These are phyloP conservation scores for Galerucella pusilla DNA, from an alignment of 2,888 invertebrate species.

Conservation along the genomic window DNA sequence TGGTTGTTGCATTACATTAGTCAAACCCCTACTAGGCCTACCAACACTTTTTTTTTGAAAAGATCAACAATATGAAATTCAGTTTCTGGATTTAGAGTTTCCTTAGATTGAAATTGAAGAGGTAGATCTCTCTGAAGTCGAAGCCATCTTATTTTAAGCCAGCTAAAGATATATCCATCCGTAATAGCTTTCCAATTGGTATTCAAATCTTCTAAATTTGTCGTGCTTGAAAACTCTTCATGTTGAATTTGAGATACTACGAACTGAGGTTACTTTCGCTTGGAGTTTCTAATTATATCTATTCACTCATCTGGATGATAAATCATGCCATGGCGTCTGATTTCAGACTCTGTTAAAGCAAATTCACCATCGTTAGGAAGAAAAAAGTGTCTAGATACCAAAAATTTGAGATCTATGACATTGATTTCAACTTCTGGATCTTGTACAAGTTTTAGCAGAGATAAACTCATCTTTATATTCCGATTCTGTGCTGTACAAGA, in stretches of 20 bases:
- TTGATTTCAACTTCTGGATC: conserved; percentile 14
- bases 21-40: no score
- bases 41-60: conserved; percentile 3
- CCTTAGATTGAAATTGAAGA: conserved; percentile 22
- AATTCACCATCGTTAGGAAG: conserved; percentile 26
- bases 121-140: conserved; percentile 17
- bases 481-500: no score
- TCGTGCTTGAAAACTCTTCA: conserved; percentile 19
- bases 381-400: conserved; percentile 19
- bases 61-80: conserved; percentile 18
- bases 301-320: conserved; percentile 20
- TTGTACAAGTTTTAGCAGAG: conserved; percentile 27
- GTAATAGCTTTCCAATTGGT: conserved; percentile 20
- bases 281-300: conserved; percentile 10
- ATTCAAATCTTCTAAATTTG: conserved; percentile 14
- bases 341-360: conserved; percentile 16
- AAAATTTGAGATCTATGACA: conserved; percentile 22
- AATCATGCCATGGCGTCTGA: conserved; percentile 10
- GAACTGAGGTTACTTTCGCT: conserved; percentile 6
- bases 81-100: conserved; percentile 15
- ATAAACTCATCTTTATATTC: conserved; percentile 20
- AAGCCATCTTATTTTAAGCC: conserved; percentile 25
- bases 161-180: conserved; percentile 18
- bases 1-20: no score
- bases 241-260: conserved; percentile 2